A percentile compares a stretch with the other conserved stretches of the same genome.
These are phyloP conservation scores for Nowickia ferox DNA, from an alignment of 2,888 invertebrate species.

Conservation along the genomic window DNA sequence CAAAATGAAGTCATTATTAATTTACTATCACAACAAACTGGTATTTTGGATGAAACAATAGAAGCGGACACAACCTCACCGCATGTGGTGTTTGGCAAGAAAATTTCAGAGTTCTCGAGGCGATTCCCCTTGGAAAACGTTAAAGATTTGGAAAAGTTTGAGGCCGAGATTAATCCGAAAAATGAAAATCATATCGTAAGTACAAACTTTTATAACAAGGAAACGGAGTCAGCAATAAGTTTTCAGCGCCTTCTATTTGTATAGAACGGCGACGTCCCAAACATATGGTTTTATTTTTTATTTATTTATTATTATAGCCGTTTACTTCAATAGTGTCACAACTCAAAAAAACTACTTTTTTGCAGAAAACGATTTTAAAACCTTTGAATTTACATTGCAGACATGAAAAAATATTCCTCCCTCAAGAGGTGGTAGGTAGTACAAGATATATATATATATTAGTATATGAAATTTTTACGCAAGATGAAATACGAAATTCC, in stretches of 20 bases:
- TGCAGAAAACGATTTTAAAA: too few species aligned
- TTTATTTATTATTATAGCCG: not conserved
- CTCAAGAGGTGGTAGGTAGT: too few species aligned
- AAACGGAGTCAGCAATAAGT: not conserved
- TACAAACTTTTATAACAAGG: not conserved
- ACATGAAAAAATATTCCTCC: too few species aligned
- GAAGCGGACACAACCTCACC: conserved; percentile 25
- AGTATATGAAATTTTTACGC: too few species aligned
- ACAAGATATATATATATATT: too few species aligned
- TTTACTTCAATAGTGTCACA: not conserved
- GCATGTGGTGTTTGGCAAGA: conserved; percentile 19
- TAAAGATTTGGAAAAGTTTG: conserved; percentile 52
- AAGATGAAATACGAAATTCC: too few species aligned
- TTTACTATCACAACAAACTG: conserved; percentile 56
- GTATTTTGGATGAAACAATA: conserved; percentile 46
- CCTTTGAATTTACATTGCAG: too few species aligned
- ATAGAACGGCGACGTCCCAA: not conserved
- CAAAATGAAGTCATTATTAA: conserved; percentile 65
- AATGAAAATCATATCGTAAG: conserved; percentile 61
- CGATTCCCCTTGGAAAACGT: conserved; percentile 54
- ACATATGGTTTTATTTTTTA: not conserved
- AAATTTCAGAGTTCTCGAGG: conserved; percentile 43
- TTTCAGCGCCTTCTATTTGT: not conserved
- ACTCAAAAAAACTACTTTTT: too few species aligned
- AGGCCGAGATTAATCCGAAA: conserved; percentile 39